Percentiles rank a stretch among this genome's conserved stretches.
These are phyloP conservation scores for Xyrauchen texanus DNA, from an alignment of 2,113 vertebrate species.

Conservation along the genomic window DNA sequence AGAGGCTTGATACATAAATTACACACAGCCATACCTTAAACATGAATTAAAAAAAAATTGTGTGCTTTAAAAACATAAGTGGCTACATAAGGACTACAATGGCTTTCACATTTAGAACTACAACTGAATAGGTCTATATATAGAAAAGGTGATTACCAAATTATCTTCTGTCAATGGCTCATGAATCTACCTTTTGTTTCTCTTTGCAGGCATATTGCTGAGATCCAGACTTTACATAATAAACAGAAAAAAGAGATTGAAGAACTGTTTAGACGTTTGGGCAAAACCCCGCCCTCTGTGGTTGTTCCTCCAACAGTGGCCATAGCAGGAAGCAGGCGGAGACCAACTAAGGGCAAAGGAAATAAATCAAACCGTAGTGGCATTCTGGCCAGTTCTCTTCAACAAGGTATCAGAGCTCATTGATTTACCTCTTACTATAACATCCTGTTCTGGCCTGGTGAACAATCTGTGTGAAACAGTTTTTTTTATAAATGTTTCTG, in stretches of 20 bases:
- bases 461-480: too few species aligned
- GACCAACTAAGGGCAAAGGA: slow-evolving; percentile 86
- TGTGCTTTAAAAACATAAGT: too few species aligned
- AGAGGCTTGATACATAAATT: too few species aligned
- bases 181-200: neutral
- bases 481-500: too few species aligned
- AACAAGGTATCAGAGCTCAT: slow-evolving; percentile 73
- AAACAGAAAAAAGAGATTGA: slow-evolving; percentile 93
- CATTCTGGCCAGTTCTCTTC: slow-evolving; percentile 83
- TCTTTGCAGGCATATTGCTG: slow-evolving; percentile 84
- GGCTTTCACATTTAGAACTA: too few species aligned
- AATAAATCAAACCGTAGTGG: slow-evolving; percentile 85
- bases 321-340: slow-evolving; percentile 83
- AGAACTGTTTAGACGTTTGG: slow-evolving; percentile 80
- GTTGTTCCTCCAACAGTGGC: slow-evolving; percentile 84
- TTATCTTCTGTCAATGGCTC: neutral
- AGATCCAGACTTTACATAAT: slow-evolving; percentile 88
- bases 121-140: too few species aligned
- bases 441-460: too few species aligned
- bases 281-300: slow-evolving; percentile 82
- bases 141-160: too few species aligned
- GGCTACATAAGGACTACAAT: too few species aligned
- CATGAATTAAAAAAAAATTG: too few species aligned
- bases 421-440: too few species aligned
- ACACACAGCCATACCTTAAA: too few species aligned